phyloP scores from a whole-genome alignment of 2,113 vertebrate species.

The Apistogramma diplotaenia region DNA sequence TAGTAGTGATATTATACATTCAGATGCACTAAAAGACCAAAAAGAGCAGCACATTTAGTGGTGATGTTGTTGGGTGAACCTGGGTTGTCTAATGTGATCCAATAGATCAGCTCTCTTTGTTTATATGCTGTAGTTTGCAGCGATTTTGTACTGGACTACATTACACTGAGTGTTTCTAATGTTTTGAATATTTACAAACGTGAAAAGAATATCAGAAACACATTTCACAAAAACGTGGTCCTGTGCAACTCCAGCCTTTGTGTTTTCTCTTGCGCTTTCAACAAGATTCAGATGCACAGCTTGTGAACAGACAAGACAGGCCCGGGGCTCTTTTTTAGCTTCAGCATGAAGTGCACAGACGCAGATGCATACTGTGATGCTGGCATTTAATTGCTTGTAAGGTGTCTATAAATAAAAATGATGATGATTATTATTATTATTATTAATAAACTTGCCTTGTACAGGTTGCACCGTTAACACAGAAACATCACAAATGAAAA shows the following conservation, averaged over 20 bases:
- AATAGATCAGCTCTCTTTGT: neutral
- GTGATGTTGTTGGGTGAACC: neutral
- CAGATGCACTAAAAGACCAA: neutral
- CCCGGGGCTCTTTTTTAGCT: no score
- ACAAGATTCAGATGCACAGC: neutral
- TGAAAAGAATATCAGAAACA: neutral
- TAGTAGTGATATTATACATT: neutral
- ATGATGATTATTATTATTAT: no score
- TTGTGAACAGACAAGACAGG: no score
- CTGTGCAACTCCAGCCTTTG: fast-evolving
- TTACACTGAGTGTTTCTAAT: neutral
- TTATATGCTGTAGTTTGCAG: neutral
- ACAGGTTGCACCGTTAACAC: neutral
- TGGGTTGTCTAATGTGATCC: neutral
- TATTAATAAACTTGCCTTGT: fast-evolving
- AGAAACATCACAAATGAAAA: neutral
- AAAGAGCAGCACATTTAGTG: neutral
- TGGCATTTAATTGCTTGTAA: no score
- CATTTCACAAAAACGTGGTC: neutral
- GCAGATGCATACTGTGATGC: no score
- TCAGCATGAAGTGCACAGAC: neutral
- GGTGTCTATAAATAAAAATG: no score
- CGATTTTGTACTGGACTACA: neutral
- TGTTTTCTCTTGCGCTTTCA: neutral
- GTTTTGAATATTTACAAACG: neutral